Evolutionary conservation across 92 coral and sea anemone genomes (phyloP), one percentile per base, ranked within the genome.

Genomic region (Montipora capitata): DNA sequence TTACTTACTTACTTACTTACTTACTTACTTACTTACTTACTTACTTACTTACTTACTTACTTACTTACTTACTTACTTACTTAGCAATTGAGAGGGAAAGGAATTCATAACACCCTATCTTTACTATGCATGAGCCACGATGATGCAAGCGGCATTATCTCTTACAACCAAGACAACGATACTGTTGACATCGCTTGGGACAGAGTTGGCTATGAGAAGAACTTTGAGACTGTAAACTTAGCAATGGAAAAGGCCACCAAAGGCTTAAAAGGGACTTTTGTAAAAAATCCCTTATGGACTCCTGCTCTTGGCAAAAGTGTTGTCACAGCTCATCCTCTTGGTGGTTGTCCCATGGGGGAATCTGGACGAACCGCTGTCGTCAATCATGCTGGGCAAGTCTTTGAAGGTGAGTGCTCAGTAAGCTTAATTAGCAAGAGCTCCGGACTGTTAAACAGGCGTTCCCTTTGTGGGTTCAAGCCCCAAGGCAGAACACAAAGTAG

Each of bases 331-430:
- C 94, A 91, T 67, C 94, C 94, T 15, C 59, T 91, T 14, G 94
- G 94, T 56, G 94, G 94, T 14, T 91, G 94, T 54, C 78, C 84
- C 4, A 91, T 91, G 94, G 94, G 89, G 1, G 86, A 82, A 49
- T 81, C 89, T 62, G 94, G 92, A 40, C 77, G 56, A 13, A 42
- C 77, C 2, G 94, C 88, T 39, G 94, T 87, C 7, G 89, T 83
- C 3, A 91, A 81, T 61, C 94, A 91, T 69, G 92, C 84, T 42
- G 94, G 94, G n/a, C 91, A 91, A 81, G 94, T 87, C 10, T 87
- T 91, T 67, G 92, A 91, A n/a, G 94, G 94, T 87, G 10, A 45
- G 67, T 15, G 67, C 67, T 8, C 67, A 1, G 7, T 61, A 3
- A 17, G 9, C 39, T 16, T 8, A 61, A 27, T 17, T 58, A 13